Percentiles rank a stretch among this genome's conserved stretches.
Evolutionary conservation across 2,113 vertebrate genomes (phyloP).

Genomic region (Murina feae): DNA sequence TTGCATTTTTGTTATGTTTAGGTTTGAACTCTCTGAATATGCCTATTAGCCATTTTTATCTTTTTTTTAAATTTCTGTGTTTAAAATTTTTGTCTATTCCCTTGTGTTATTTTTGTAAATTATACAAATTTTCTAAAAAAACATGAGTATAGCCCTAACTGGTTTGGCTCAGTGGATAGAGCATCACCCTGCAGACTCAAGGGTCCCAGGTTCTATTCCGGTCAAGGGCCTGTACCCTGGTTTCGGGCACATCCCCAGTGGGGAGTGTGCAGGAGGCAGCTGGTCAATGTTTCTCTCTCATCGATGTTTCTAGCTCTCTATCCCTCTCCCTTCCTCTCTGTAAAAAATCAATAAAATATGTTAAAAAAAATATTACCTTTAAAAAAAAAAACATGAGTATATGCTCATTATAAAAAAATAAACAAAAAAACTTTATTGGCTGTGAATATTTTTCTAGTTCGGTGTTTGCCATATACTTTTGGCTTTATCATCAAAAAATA

Average conservation of each 20-base stretch:
- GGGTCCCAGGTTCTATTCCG: too few relatives aligned
- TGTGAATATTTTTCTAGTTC: background rate
- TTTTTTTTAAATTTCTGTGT: background rate
- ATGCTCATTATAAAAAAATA: background rate
- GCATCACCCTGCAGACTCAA: too few relatives aligned
- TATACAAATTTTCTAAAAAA: background rate
- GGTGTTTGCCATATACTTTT: background rate
- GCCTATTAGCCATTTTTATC: background rate
- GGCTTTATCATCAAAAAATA: conserved; percentile 12
- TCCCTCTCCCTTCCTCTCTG: too few relatives aligned
- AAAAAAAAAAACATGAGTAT: background rate
- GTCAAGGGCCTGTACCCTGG: too few relatives aligned
- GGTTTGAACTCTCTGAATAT: background rate
- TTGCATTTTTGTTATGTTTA: conserved; percentile 4
- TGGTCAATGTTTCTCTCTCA: too few relatives aligned
- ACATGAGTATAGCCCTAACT: too few relatives aligned
- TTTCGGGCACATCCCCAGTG: too few relatives aligned
- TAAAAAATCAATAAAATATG: too few relatives aligned
- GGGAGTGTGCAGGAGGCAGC: too few relatives aligned
- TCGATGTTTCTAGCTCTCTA: too few relatives aligned
- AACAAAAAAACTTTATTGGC: background rate
- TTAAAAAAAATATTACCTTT: too few relatives aligned
- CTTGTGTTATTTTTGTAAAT: background rate
- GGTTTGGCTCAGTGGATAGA: too few relatives aligned
- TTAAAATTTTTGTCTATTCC: background rate